A percentile compares a stretch with the other conserved stretches of the same genome.
phyloP scores from a whole-genome alignment of 1,140 invertebrate genomes.

The Oedothorax gibbosus region DNA sequence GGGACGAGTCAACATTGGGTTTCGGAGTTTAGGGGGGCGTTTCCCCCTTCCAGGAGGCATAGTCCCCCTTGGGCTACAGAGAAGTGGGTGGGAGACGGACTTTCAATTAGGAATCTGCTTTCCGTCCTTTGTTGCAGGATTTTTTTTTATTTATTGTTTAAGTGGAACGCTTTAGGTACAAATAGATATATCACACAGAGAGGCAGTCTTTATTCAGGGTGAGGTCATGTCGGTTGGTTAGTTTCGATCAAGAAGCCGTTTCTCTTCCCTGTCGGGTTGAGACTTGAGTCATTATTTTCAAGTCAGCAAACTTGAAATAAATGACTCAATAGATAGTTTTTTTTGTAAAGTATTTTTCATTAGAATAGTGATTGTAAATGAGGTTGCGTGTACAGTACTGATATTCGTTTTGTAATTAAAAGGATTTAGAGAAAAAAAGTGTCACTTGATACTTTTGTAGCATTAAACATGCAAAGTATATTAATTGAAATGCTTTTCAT shows the following conservation, averaged over 20 bases:
- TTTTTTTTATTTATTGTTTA: constrained; percentile 27
- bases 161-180: constrained; percentile 34
- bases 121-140: constrained; percentile 36
- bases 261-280: too few relatives aligned
- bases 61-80: constrained; percentile 43
- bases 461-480: too few relatives aligned
- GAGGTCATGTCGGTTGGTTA: constrained; percentile 19
- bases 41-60: constrained; percentile 31
- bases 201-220: not conserved
- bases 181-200: constrained; percentile 27
- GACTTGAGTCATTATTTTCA: too few relatives aligned
- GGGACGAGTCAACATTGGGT: constrained; percentile 59
- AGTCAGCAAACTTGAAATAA: too few relatives aligned
- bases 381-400: too few relatives aligned
- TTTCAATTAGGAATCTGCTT: constrained; percentile 60
- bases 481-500: too few relatives aligned
- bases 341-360: too few relatives aligned
- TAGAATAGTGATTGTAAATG: too few relatives aligned
- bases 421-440: too few relatives aligned
- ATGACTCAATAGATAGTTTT: too few relatives aligned
- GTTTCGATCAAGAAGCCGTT: not conserved
- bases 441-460: too few relatives aligned
- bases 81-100: constrained; percentile 40
- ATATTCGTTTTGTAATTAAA: too few relatives aligned
- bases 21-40: constrained; percentile 53